A percentile compares a stretch with the other conserved stretches of the same genome.
These are phyloP conservation scores for Phenganax marumi DNA, from an alignment of 92 coral and sea anemone species.

Conservation along the genomic window DNA sequence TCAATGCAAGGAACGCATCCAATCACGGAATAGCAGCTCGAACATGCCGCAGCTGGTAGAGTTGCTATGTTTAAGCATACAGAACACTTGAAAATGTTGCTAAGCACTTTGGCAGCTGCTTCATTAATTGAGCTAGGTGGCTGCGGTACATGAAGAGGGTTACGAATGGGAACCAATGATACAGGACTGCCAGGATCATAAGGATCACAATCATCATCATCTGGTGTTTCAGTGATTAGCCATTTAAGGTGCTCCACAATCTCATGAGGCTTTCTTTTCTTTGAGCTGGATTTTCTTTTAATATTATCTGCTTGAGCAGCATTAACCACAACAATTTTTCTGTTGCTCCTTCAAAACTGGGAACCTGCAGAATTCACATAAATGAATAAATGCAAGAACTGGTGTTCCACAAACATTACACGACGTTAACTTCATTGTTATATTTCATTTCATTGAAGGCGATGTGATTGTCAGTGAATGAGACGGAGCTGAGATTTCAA, in stretches of 20 bases:
- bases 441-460: no score
- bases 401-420: not conserved
- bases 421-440: no score
- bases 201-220: constrained; percentile 11
- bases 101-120: not conserved
- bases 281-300: constrained; percentile 1
- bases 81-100: constrained; percentile 10
- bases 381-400: not conserved
- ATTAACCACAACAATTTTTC: constrained; percentile 31
- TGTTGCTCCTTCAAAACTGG: constrained; percentile 43
- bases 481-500: no score
- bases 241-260: constrained; percentile 32
- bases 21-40: constrained; percentile 58
- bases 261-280: constrained; percentile 33
- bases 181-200: constrained; percentile 8
- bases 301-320: constrained; percentile 16
- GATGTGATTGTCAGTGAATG: no score
- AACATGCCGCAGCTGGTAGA: constrained; percentile 58
- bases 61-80: not conserved
- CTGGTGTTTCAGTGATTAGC: constrained; percentile 36
- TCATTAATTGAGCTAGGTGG: not conserved
- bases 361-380: constrained; percentile 11
- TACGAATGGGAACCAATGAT: not conserved
- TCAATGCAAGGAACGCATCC: constrained; percentile 60
- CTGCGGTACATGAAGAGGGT: not conserved